phyloP scores from a whole-genome alignment of 2,888 invertebrate species.

The Helicoverpa assulta region DNA sequence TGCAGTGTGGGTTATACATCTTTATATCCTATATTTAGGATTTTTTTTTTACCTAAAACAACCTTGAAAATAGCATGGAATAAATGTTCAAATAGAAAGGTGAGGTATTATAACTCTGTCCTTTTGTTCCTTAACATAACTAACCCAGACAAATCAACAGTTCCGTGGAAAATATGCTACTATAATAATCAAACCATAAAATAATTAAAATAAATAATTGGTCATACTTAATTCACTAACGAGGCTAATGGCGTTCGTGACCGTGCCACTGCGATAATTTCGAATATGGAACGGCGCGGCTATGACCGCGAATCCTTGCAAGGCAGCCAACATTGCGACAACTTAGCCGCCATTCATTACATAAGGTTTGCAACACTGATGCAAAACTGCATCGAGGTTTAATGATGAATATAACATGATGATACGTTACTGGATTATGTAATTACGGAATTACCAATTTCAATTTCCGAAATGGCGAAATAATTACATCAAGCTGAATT shows the following conservation, averaged over 20 bases:
- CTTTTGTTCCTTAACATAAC: too few relatives aligned
- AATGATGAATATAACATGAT: conserved; percentile 39
- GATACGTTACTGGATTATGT: conserved; percentile 37
- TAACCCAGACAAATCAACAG: too few relatives aligned
- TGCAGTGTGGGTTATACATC: too few relatives aligned
- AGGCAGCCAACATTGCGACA: conserved; percentile 70
- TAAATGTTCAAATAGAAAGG: too few relatives aligned
- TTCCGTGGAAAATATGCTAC: too few relatives aligned
- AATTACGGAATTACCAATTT: conserved; percentile 1
- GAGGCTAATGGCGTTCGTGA: conserved; percentile 59
- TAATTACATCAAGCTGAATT: too few relatives aligned
- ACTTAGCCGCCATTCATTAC: conserved; percentile 61
- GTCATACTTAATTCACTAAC: conserved; percentile 22
- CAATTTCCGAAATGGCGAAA: not conserved
- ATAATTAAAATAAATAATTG: conserved; percentile 7
- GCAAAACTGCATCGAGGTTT: conserved; percentile 46
- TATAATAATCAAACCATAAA: not conserved
- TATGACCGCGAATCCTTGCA: conserved; percentile 73
- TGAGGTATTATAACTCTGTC: too few relatives aligned
- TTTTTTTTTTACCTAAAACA: too few relatives aligned
- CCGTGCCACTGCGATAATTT: conserved; percentile 56
- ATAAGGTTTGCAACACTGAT: conserved; percentile 63
- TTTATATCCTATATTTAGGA: too few relatives aligned
- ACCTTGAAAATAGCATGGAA: too few relatives aligned
- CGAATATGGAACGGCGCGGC: conserved; percentile 61